Evolutionary conservation across 2,888 invertebrate species (phyloP), one percentile per base, ranked within the genome.

Genomic region (Didymodactylos carnosus): DNA sequence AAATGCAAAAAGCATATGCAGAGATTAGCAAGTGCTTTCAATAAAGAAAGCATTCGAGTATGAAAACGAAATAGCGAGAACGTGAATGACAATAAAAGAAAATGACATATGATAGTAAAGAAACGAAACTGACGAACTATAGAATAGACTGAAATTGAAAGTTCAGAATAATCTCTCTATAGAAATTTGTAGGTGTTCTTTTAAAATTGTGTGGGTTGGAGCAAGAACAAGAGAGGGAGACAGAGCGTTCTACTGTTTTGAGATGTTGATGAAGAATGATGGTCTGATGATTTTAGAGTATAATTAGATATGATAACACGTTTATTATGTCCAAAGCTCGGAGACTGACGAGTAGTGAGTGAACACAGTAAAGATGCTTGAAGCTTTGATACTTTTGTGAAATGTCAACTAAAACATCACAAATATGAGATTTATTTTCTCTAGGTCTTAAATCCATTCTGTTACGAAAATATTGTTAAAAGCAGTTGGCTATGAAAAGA

Each of bases 181-280:
- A n/a, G n/a, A n/a, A n/a, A n/a, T n/a, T n/a, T n/a, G n/a, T n/a
- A n/a, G n/a, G n/a, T n/a, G n/a, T n/a, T n/a, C n/a, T n/a, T n/a
- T n/a, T n/a, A n/a, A n/a, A n/a, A n/a, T n/a, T n/a, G n/a, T n/a
- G n/a, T n/a, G n/a, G n/a, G n/a, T n/a, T n/a, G n/a, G n/a, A n/a
- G n/a, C n/a, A n/a, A n/a, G n/a, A n/a, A n/a, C n/a, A n/a, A n/a
- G n/a, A 83, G 83, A 76, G 94, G 94, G 75, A 94, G 94, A 0
- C 97, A 98, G 83, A 94, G 92, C 81, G 98, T 98, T 6, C 97
- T 98, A 93, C 95, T 95, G 86, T 94, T 93, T 83, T 91, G 93
- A 73, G 94, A 97, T 89, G 80, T 97, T 62, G 98, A 97, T 0
- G 97, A 95, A 0, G 98, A 98, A 84, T 88, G 91, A 77, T 89